Conservation (phyloP, 2,888 invertebrate species). For the Actias luna region DNA sequence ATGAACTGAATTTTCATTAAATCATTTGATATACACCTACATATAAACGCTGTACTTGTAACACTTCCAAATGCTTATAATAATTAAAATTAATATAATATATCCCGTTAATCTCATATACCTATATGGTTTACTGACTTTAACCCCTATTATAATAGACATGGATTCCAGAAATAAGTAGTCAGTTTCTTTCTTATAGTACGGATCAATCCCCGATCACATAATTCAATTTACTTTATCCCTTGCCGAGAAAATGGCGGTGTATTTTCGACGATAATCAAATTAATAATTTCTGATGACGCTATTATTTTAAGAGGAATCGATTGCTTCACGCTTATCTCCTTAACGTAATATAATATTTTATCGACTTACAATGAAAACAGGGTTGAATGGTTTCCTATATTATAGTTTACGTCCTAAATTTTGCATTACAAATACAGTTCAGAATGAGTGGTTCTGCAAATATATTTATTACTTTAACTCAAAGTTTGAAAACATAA, state of each 20-base stretch:
- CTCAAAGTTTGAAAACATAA: no score
- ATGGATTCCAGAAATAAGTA: conserved; percentile 29
- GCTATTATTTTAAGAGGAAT: conserved; percentile 48
- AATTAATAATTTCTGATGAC: conserved; percentile 64
- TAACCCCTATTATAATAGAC: conserved; percentile 19
- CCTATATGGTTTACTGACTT: conserved; percentile 12
- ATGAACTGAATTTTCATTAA: no score
- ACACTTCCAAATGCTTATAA: not conserved
- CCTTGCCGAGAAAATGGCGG: conserved; percentile 59
- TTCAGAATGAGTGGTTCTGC: no score
- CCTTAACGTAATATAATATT: not conserved
- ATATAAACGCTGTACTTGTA: not conserved
- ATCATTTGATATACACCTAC: not conserved
- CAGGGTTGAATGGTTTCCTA: not conserved
- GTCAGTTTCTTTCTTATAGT: conserved; percentile 46
- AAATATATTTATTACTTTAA: no score
- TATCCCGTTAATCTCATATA: not conserved
- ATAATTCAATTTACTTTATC: conserved; percentile 68
- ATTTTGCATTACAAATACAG: no score
- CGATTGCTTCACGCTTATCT: conserved; percentile 28
- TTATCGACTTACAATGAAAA: not conserved
- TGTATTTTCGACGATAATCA: conserved; percentile 59
- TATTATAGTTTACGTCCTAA: no score
- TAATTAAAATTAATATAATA: not conserved
- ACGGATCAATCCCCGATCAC: conserved; percentile 57